phyloP scores from a whole-genome alignment of 2,113 vertebrate genomes.

The Scophthalmus maximus region DNA sequence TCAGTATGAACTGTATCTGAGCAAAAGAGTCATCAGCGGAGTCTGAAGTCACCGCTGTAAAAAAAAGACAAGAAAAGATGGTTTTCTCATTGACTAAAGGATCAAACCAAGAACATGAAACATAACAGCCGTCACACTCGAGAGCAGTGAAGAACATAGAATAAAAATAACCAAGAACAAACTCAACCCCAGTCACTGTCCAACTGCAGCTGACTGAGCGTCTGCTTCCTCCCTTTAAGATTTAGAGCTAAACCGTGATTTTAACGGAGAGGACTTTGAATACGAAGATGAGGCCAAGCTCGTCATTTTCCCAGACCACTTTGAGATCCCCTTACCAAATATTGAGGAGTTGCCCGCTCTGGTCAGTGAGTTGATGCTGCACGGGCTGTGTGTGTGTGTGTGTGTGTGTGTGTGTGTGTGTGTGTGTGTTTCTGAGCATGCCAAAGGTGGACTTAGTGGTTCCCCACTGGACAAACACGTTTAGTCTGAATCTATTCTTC shows the following conservation, averaged over 20 bases:
- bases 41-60: slow-evolving; percentile 16
- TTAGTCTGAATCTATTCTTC: no score
- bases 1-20: background rate
- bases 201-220: slow-evolving; percentile 13
- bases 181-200: background rate
- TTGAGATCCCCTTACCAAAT: slow-evolving; percentile 97
- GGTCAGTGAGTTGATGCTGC: slow-evolving; percentile 88
- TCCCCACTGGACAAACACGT: slow-evolving; percentile 23
- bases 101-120: background rate
- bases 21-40: slow-evolving; percentile 21
- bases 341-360: slow-evolving; percentile 98
- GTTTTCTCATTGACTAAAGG: background rate
- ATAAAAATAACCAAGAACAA: slow-evolving; percentile 12
- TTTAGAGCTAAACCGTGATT: slow-evolving; percentile 92
- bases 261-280: slow-evolving; percentile 94
- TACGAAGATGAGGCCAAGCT: slow-evolving; percentile 98
- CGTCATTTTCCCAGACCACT: slow-evolving; percentile 98
- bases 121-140: background rate
- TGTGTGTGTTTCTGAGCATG: slow-evolving; percentile 64
- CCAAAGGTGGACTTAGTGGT: slow-evolving; percentile 37
- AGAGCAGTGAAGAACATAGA: background rate
- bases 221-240: slow-evolving; percentile 85
- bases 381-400: slow-evolving; percentile 41
- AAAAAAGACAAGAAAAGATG: background rate
- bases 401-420: slow-evolving; percentile 41